Evolutionary conservation across 2,797 vertebrate species (phyloP).

Genomic region (Fistularia commersonii): DNA sequence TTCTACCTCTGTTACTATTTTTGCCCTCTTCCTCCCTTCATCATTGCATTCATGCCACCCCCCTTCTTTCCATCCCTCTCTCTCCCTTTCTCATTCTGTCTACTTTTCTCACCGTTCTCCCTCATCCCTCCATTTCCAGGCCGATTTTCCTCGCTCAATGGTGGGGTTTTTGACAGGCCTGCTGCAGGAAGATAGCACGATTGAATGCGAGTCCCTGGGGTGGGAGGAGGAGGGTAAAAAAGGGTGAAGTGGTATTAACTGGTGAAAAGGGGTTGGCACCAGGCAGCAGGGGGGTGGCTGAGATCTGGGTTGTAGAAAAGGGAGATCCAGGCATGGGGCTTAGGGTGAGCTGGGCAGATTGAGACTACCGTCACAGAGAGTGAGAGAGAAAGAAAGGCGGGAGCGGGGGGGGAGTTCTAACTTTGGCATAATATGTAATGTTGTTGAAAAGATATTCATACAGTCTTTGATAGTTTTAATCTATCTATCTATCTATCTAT

Average conservation of each 20-base stretch:
- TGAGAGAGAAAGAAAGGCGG: constrained; percentile 1
- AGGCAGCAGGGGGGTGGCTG: constrained; percentile 16
- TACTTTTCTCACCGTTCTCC: constrained; percentile 9
- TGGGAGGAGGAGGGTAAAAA: constrained; percentile 46
- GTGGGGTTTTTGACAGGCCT: constrained; percentile 71
- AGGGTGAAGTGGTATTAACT: constrained; percentile 67
- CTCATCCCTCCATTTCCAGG: constrained; percentile 34
- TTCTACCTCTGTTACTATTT: constrained; percentile 22
- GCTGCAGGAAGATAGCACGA: constrained; percentile 70
- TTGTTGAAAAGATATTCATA: no score
- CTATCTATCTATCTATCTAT: no score
- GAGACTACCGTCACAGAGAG: constrained; percentile 16
- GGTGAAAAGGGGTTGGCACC: constrained; percentile 54
- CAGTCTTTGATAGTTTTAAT: no score
- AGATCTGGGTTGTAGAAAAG: constrained; percentile 44
- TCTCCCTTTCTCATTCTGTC: constrained; percentile 12
- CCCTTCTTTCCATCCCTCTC: constrained; percentile 9
- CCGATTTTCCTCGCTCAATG: constrained; percentile 62
- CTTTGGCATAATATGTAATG: no score
- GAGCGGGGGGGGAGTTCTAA: constrained; percentile 13
- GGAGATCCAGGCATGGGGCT: constrained; percentile 27
- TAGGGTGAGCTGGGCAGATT: constrained; percentile 45
- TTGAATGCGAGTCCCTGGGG: constrained; percentile 62
- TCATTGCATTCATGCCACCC: constrained; percentile 1
- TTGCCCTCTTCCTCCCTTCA: constrained; percentile 11